phyloP scores from a whole-genome alignment of 2,113 vertebrate species.

The Jaculus jaculus region DNA sequence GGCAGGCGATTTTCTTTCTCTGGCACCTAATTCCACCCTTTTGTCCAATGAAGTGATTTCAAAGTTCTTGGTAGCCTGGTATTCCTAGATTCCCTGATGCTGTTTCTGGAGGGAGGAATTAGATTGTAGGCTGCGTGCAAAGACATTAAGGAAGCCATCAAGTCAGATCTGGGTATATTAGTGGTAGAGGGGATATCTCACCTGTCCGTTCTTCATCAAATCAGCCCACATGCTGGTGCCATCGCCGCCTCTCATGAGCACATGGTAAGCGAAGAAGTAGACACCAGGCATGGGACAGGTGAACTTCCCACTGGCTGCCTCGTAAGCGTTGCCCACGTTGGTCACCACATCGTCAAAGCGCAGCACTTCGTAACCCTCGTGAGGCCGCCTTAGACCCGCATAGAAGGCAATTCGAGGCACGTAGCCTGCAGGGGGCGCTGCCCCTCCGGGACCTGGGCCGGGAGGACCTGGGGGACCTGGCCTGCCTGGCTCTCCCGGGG shows the following conservation, averaged over 20 bases:
- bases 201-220: constrained; percentile 96
- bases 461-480: constrained; percentile 93
- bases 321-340: constrained; percentile 98
- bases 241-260: constrained; percentile 97
- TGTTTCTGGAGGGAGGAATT: not conserved
- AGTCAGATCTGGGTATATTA: not conserved
- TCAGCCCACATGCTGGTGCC: constrained; percentile 99
- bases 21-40: not conserved
- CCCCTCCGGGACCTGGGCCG: constrained; percentile 92
- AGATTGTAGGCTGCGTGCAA: not conserved
- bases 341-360: constrained; percentile 98
- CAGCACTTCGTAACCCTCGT: constrained; percentile 94
- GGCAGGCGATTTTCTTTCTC: not conserved
- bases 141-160: not conserved
- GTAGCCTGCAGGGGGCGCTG: constrained; percentile 92
- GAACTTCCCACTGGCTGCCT: constrained; percentile 96
- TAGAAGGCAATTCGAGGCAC: constrained; percentile 97
- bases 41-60: not conserved
- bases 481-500: constrained; percentile 93
- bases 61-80: not conserved
- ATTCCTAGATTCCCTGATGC: not conserved
- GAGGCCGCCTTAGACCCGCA: constrained; percentile 94
- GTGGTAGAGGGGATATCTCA: constrained; percentile 76
- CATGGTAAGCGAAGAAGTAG: constrained; percentile 98
- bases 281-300: constrained; percentile 96